Evolutionary conservation across 2,888 invertebrate genomes (phyloP), one percentile per base, ranked within the genome.

Genomic region (Brachyopa scutellaris): DNA sequence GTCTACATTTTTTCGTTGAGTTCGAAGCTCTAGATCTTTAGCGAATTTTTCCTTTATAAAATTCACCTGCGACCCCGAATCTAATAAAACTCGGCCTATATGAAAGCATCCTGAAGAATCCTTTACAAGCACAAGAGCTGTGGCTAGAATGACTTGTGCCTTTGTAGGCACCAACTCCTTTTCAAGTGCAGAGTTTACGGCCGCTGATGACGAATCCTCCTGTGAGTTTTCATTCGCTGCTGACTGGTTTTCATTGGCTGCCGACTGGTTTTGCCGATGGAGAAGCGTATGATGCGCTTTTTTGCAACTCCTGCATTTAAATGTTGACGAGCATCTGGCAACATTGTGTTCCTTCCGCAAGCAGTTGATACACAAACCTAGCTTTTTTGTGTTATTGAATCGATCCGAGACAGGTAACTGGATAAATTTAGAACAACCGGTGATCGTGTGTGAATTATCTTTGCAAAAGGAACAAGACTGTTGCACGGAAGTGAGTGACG

Each of bases 281-380:
- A 78, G 59, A 2, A 66, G 1, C 11, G 70, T 66, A 19, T 79
- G 74, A 26, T 84, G 84, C 1, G 47, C 33, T 17, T 42, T 31
- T 17, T 73, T 69, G 5, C 76, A 77, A n/a, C 1, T 23, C 17
- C 55, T 59, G 23, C 72, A 79, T 26, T 40, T 66, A 11, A 62
- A 36, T 17, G 26, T 55, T 13, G 70, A 79, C 7, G 29, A 11
- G 36, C 80, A 84, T 19, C 38, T 76, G 1, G 53, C 21, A 9
- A 64, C 36, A 5, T 45, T 42, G 23, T 84, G 69, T 6, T 64
- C 72, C 29, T 82, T 66, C 6, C 61, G 19, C 1, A 84, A 31
- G 33, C 78, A 84, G 11, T 84, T 82, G 1, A 84, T 53, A n/a
- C 77, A 84, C 5, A 74, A 31, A 2, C 61, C 62, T 1, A 74